Evolutionary conservation across 37 sponge, comb jelly and placozoan species (phyloP), one percentile per base, ranked within the genome.

Genomic region (Halichondria panicea): DNA sequence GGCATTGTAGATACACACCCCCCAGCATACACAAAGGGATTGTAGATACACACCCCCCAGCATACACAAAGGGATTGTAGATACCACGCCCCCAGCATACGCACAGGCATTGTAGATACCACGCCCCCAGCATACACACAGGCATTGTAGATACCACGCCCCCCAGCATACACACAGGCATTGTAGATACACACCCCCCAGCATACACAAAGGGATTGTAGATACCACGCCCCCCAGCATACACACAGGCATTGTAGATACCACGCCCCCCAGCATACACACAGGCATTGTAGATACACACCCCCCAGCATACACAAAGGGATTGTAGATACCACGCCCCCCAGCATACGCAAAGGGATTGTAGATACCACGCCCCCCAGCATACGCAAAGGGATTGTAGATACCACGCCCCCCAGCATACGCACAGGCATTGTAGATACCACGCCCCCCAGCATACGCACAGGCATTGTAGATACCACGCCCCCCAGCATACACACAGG

Each of bases 321-420:
- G 91, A 39, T 91, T 93, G 45, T n/a, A n/a, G n/a, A n/a, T n/a
- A n/a, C n/a, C n/a, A 24, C 33, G 39, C 22, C 72, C 1, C 25
- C 19, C 64, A 94, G 96, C 93, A 15, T 93, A 96, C 68, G 91
- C 93, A 35, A 64, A 77, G 32, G 96, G 91, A 39, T 91, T 93
- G 45, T n/a, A n/a, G n/a, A n/a, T n/a, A n/a, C n/a, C n/a, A 24
- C 33, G 39, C 22, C 72, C 1, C 25, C 19, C 64, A 94, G 96
- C 93, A 15, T 93, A 96, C 68, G 91, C 93, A 35, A 64, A 77
- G 32, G 96, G 91, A 39, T 91, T 93, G 45, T n/a, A n/a, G n/a
- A n/a, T n/a, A n/a, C n/a, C n/a, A 24, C 33, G 39, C 22, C 72
- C 1, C 25, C 19, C 64, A 94, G 96, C 93, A 15, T 93, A 96